A percentile compares a stretch with the other conserved stretches of the same genome.
phyloP scores from a whole-genome alignment of 2,113 vertebrate genomes.

The Paralichthys olivaceus region DNA sequence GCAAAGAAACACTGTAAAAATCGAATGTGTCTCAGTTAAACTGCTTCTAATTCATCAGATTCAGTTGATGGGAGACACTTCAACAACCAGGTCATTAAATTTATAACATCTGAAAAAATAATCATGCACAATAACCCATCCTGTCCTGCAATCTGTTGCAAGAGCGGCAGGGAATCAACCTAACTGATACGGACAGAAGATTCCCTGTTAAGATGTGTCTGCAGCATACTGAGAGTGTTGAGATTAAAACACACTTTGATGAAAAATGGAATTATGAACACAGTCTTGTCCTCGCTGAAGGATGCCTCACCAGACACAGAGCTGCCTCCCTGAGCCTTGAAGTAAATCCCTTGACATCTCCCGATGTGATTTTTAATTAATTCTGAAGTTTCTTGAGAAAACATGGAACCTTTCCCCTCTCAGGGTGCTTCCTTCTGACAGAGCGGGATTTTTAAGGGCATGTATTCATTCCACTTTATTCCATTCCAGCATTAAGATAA shows the following conservation, averaged over 20 bases:
- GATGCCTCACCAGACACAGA: conserved; percentile 61
- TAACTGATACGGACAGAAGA: conserved; percentile 62
- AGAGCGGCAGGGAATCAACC: conserved; percentile 46
- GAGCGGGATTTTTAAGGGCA: conserved; percentile 54
- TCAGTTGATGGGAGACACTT: background rate
- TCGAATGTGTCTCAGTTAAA: background rate
- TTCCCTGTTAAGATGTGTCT: conserved; percentile 70
- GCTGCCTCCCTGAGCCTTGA: conserved; percentile 71
- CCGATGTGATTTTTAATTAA: conserved; percentile 81
- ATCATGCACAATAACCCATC: conserved; percentile 41
- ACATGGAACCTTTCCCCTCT: conserved; percentile 58
- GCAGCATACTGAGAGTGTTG: conserved; percentile 59
- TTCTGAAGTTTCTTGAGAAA: conserved; percentile 72
- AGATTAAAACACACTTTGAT: conserved; percentile 82
- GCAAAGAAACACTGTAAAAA: too few relatives aligned
- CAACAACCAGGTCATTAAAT: conserved; percentile 21
- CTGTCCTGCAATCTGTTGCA: conserved; percentile 35
- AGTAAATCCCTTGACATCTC: conserved; percentile 78
- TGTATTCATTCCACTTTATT: conserved; percentile 38
- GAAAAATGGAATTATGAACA: conserved; percentile 80
- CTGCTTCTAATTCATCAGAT: background rate
- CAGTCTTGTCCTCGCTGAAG: conserved; percentile 63
- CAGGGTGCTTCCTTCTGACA: conserved; percentile 43
- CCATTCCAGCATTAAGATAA: conserved; percentile 22
- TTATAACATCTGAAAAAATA: conserved; percentile 40